Conservation (phyloP, 2,113 vertebrate genomes). For the Herpailurus yagouaroundi region DNA sequence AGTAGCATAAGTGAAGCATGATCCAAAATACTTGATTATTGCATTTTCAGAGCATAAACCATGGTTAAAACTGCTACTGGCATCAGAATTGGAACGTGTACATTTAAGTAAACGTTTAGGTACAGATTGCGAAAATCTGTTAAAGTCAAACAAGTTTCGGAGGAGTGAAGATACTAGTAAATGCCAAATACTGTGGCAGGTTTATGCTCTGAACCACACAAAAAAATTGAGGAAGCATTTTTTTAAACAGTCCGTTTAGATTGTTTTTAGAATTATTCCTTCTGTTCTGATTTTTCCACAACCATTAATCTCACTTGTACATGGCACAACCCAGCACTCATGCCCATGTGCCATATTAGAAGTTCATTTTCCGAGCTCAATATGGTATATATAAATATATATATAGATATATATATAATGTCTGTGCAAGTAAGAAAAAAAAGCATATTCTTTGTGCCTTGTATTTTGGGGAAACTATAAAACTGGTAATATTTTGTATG, state of each 20-base stretch:
- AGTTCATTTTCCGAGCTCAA: constrained; percentile 88
- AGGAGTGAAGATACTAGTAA: constrained; percentile 68
- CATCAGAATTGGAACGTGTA: constrained; percentile 73
- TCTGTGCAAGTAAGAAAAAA: constrained; percentile 96
- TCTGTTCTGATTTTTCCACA: constrained; percentile 83
- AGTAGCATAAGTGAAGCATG: constrained; percentile 85
- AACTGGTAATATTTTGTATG: constrained; percentile 90
- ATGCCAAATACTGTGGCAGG: constrained; percentile 84
- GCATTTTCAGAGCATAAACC: constrained; percentile 88
- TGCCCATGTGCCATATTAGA: constrained; percentile 88
- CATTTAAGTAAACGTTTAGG: constrained; percentile 77
- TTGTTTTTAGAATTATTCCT: constrained; percentile 82
- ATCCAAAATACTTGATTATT: constrained; percentile 85
- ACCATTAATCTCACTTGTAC: constrained; percentile 86
- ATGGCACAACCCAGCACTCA: constrained; percentile 85
- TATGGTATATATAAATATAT: constrained; percentile 85
- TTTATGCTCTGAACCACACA: constrained; percentile 87
- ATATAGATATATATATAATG: constrained; percentile 79
- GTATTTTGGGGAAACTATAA: constrained; percentile 90
- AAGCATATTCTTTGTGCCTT: constrained; percentile 99
- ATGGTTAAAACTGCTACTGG: constrained; percentile 83
- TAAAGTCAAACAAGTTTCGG: constrained; percentile 73
- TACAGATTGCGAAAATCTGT: constrained; percentile 82
- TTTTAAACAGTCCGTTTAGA: constrained; percentile 79
- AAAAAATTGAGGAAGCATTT: constrained; percentile 85